Percentiles rank a stretch among this genome's conserved stretches.
Evolutionary conservation across 1,140 invertebrate species (phyloP).

Genomic region (Drosophila lowei): DNA sequence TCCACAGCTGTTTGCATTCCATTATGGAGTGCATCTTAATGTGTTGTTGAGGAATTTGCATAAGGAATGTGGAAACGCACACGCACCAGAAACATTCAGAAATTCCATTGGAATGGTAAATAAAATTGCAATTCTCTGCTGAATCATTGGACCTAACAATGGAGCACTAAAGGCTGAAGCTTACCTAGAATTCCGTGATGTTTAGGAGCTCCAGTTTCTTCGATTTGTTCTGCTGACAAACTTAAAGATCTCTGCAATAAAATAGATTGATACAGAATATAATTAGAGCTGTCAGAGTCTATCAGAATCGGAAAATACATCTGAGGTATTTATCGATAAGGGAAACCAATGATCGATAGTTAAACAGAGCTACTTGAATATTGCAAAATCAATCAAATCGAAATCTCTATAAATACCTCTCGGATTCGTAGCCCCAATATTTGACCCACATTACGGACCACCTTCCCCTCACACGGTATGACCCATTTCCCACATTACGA

Average conservation of each 20-base stretch:
- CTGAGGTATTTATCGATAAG: background rate
- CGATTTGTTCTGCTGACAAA: conserved; percentile 31
- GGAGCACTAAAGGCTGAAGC: background rate
- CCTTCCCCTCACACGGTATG: background rate
- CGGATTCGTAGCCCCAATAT: background rate
- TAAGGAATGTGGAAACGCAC: conserved; percentile 13
- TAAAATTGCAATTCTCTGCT: background rate
- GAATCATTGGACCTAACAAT: background rate
- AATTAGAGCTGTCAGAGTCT: too few species aligned
- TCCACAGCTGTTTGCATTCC: conserved; percentile 45
- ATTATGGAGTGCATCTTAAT: conserved; percentile 39
- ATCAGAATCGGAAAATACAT: too few species aligned
- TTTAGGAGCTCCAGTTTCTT: conserved; percentile 40
- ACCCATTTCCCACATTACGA: conserved; percentile 30
- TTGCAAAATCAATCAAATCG: conserved; percentile 22
- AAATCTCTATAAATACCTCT: conserved; percentile 1
- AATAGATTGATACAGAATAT: conserved; percentile 18
- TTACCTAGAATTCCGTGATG: conserved; percentile 38
- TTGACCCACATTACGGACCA: conserved; percentile 25
- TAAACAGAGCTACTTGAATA: background rate
- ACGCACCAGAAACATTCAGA: conserved; percentile 13
- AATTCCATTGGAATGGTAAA: conserved; percentile 9
- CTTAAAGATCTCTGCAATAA: conserved; percentile 54
- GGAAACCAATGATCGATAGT: background rate
- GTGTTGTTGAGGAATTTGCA: conserved; percentile 47